Base-by-base conservation (phyloP, 2,888 invertebrate genomes). In the Synergus gifuensis region DNA sequence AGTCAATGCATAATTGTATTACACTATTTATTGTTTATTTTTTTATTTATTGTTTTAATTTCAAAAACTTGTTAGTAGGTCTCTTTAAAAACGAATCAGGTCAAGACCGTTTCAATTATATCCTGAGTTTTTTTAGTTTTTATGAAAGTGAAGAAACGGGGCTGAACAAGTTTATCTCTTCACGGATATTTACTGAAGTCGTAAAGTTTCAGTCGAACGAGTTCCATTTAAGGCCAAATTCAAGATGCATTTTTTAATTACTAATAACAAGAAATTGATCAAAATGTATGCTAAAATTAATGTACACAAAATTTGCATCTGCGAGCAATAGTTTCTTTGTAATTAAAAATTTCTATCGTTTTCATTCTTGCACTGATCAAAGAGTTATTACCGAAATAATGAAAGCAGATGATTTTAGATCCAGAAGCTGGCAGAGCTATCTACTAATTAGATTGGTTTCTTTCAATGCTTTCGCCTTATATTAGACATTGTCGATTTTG, bases 151-250 rank as follows among this genome's bases (percentile, higher is more conserved):
- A 36, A 73, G 49, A 73, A 73, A 73, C 40, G 36, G 54, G 73
- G 28, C 46, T 28, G 22, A 49, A 16, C 49, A 49, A 16, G 46
- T 69, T 69, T 69, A 49, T 73, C 36, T 54, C 73, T 73, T 73
- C 36, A 54, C n/a, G 36, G 49, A 54, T 36, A 36, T 54, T 73
- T 73, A 54, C 36, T 36, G 54, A 40, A 11, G 36, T 69, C 49
- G 69, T 69, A 73, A 67, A 73, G 73, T 73, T 73, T 73, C 73
- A 73, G 49, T 54, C 73, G 16, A n/a, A 36, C n/a, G n/a, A 73
- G 28, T 49, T 46, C 49, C 46, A 46, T 22, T 46, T 69, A 54
- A 73, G 49, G 73, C 36, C 54, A 54, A 73, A 28, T 49, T 54
- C 40, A 36, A 73, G 36, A 54, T 36, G n/a, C 16, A 28, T 69